These are phyloP conservation scores for Dendrolimus punctatus DNA, from an alignment of 1,140 invertebrate genomes.

Conservation along the genomic window DNA sequence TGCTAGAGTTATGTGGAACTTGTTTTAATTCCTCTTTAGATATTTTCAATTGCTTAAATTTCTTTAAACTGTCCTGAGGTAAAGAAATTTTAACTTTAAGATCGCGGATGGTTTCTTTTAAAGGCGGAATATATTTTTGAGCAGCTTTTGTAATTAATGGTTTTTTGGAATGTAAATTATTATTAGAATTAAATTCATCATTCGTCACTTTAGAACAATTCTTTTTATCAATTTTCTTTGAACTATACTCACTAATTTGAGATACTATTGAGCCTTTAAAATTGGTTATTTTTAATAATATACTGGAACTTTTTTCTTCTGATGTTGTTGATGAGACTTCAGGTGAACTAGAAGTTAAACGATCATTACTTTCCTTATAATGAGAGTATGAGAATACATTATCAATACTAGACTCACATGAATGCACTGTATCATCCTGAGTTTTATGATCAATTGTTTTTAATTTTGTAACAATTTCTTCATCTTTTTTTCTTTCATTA, in stretches of 20 bases:
- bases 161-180: conserved; percentile 25
- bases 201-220: conserved; percentile 41
- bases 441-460: conserved; percentile 8
- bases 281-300: conserved; percentile 58
- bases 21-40: conserved; percentile 49
- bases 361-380: conserved; percentile 23
- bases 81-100: conserved; percentile 60
- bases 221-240: conserved; percentile 18
- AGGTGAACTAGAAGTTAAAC: conserved; percentile 41
- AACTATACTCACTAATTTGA: conserved; percentile 36
- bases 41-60: conserved; percentile 56
- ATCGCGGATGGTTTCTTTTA: conserved; percentile 46
- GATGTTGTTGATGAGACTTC: conserved; percentile 67
- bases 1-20: conserved; percentile 20
- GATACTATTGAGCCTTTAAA: conserved; percentile 48
- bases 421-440: conserved; percentile 22
- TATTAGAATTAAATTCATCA: conserved; percentile 27
- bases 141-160: conserved; percentile 65
- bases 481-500: conserved; percentile 3
- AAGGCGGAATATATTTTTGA: conserved; percentile 67
- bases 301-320: conserved; percentile 48
- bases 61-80: conserved; percentile 56
- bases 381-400: conserved; percentile 24
- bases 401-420: conserved; percentile 36
- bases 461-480: conserved; percentile 3